These are phyloP conservation scores for Trachelus tabidus DNA, from an alignment of 2,888 invertebrate genomes.

Conservation along the genomic window DNA sequence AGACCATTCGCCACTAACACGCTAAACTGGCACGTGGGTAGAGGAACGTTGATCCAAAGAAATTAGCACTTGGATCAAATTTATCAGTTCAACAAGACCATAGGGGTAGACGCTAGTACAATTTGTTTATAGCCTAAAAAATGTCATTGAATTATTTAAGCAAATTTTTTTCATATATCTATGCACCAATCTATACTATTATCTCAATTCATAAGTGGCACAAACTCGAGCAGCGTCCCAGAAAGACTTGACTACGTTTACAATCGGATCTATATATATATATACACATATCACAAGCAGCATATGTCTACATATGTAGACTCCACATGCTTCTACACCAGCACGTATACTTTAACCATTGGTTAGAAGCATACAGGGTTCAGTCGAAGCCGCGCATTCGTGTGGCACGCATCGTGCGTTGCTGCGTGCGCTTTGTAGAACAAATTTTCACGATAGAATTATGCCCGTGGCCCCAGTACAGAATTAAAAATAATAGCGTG, in stretches of 20 bases:
- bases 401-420: conserved; percentile 14
- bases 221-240: background rate
- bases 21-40: background rate
- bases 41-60: background rate
- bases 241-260: background rate
- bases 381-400: conserved; percentile 37
- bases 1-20: background rate
- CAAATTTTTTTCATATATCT: background rate
- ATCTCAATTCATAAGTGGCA: background rate
- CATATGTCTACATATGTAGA: background rate
- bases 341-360: background rate
- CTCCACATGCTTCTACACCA: background rate
- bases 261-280: background rate
- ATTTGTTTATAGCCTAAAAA: background rate
- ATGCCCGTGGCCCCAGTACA: background rate
- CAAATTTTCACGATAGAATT: background rate
- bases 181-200: background rate
- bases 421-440: background rate
- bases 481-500: background rate
- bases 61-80: background rate
- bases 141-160: background rate
- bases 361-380: conserved; percentile 15
- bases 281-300: background rate
- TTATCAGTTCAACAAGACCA: background rate
- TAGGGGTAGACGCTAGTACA: background rate